Conservation (phyloP, 2,888 invertebrate genomes). For the Conops quadrifasciatus region DNA sequence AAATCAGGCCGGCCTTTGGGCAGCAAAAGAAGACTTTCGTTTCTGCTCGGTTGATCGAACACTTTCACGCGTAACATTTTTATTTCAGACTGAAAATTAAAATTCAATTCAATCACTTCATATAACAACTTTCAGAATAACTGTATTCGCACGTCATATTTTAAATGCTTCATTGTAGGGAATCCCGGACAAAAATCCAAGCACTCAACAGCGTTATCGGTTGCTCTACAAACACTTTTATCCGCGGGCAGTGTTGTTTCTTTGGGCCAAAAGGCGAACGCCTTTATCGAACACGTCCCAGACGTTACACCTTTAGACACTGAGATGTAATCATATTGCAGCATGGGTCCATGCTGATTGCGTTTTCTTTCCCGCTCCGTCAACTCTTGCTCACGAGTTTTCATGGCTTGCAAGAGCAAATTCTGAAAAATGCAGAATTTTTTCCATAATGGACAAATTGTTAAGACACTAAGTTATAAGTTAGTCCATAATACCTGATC, state of each 20-base stretch:
- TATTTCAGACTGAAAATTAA: conserved; percentile 69
- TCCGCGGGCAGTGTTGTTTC: conserved; percentile 50
- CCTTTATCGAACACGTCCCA: conserved; percentile 71
- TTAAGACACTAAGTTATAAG: no score
- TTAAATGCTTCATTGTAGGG: conserved; percentile 87
- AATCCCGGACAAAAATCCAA: conserved; percentile 82
- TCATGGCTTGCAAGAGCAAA: conserved; percentile 80
- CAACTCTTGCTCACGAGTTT: conserved; percentile 72
- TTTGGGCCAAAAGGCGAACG: conserved; percentile 61
- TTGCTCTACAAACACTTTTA: conserved; percentile 51
- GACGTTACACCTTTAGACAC: conserved; percentile 69
- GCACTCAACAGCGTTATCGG: conserved; percentile 49
- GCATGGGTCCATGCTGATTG: conserved; percentile 89
- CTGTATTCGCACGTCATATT: conserved; percentile 72
- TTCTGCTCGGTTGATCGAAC: conserved; percentile 84
- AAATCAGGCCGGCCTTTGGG: conserved; percentile 65
- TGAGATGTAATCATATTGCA: conserved; percentile 75
- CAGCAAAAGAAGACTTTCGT: conserved; percentile 82
- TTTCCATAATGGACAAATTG: no score
- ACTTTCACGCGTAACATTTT: conserved; percentile 81
- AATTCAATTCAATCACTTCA: neutral
- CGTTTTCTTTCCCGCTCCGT: conserved; percentile 76
- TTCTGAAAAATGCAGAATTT: conserved; percentile 67
- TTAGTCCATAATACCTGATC: conserved; percentile 72
- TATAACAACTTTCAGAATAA: neutral